Percentiles rank a stretch among this genome's conserved stretches.
phyloP scores from a whole-genome alignment of 23 tunicate species.

The Clavelina lepadiformis region DNA sequence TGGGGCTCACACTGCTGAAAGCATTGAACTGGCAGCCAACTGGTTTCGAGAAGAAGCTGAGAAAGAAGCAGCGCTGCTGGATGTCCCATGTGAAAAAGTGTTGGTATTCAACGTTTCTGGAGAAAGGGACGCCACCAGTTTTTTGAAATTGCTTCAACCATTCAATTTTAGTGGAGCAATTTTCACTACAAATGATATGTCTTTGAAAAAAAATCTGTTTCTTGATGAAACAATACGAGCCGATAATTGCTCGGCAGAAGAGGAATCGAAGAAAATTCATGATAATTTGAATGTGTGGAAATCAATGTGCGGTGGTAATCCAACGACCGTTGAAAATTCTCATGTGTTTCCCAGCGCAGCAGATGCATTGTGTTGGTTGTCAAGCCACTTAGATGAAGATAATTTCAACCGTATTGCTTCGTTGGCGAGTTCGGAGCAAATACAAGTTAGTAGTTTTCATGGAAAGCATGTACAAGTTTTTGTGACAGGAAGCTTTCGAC shows the following conservation, averaged over 20 bases:
- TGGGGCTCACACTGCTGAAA: constrained; percentile 61
- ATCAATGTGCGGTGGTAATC: constrained; percentile 31
- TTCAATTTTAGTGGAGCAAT: constrained; percentile 27
- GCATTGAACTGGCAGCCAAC: constrained; percentile 35
- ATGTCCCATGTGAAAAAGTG: constrained; percentile 10
- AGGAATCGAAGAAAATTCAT: background rate
- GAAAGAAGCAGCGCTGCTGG: constrained; percentile 12
- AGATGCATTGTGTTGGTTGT: constrained; percentile 32
- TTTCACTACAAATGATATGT: constrained; percentile 44
- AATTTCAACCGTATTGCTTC: no score
- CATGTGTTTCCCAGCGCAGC: constrained; percentile 36
- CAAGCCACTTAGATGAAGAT: constrained; percentile 22
- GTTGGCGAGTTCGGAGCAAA: no score
- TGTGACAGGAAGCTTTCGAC: constrained; percentile 52
- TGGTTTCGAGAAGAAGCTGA: constrained; percentile 44
- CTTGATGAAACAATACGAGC: constrained; percentile 26
- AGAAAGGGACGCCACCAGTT: constrained; percentile 12
- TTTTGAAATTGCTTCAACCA: constrained; percentile 13
- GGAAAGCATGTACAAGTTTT: constrained; percentile 44
- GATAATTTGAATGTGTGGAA: constrained; percentile 31
- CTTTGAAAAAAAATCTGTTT: constrained; percentile 8
- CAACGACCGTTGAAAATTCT: constrained; percentile 1
- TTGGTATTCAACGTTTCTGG: constrained; percentile 51
- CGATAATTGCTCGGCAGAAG: no score
- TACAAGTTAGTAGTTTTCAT: no score